Evolutionary conservation across 1,140 invertebrate genomes (phyloP), one percentile per base, ranked within the genome.

Genomic region (Euura saliciscinereae): DNA sequence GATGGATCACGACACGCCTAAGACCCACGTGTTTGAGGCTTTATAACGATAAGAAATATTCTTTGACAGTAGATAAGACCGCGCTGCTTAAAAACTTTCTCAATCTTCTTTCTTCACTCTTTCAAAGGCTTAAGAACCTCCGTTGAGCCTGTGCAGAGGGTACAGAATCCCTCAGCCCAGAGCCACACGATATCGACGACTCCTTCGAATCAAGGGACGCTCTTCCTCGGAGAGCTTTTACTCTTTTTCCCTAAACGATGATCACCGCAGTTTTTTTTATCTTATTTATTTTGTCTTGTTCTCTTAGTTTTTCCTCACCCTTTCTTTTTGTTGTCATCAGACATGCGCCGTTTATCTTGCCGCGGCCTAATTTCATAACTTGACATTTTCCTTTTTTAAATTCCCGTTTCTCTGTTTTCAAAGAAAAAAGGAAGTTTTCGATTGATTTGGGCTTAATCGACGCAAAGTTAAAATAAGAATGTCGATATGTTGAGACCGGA

Each of bases 71-170:
- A 71, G 68, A 78, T 67, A 71, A 73, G 74, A 64, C 64, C 28
- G 28, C 28, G 66, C 69, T 43, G 70, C 66, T 74, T 74, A 70
- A 70, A 75, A 72, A 74, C 68, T 78, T 77, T 77, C 65, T 73
- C 73, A 74, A 74, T 76, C 71, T 73, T 71, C 64, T 66, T n/a
- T 64, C n/a, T 59, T 51, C 43, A 43, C 45, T 10, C 68, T 64
- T 28, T 13, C 43, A 70, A 10, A 13, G 28, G 65, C 13, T 70
- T 28, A 74, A 13, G 10, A 46, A 65, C 59, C 43, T 7, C 66
- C 65, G 67, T 51, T 43, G 43, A 51, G n/a, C 10, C 42, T 3
- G 71, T 44, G 66, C 13, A 11, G 43, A 42, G 43, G 59, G 43
- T 10, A 44, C 64, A 45, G 51, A 65, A 43, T 45, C 67, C 71